These are phyloP conservation scores for Verasper variegatus DNA, from an alignment of 2,113 vertebrate species.

Conservation along the genomic window DNA sequence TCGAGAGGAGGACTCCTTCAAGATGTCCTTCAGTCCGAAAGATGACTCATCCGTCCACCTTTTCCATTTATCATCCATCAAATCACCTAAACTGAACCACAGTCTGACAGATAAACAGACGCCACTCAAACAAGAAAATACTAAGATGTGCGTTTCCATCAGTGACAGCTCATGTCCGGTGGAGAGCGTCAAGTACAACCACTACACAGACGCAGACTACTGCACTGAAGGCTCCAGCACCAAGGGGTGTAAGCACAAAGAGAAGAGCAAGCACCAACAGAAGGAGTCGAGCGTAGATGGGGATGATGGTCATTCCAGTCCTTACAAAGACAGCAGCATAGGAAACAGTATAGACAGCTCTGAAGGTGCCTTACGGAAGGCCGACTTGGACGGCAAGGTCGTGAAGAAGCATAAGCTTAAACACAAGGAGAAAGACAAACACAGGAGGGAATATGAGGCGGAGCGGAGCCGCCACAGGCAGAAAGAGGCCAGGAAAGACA, in stretches of 20 bases:
- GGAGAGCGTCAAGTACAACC: slow-evolving; percentile 89
- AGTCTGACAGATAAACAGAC: slow-evolving; percentile 91
- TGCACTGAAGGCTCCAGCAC: slow-evolving; percentile 92
- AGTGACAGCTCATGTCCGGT: slow-evolving; percentile 86
- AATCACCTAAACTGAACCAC: slow-evolving; percentile 93
- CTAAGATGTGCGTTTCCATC: slow-evolving; percentile 89
- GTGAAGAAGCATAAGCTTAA: slow-evolving; percentile 98
- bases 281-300: slow-evolving; percentile 89
- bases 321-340: slow-evolving; percentile 89
- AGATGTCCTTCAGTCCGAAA: slow-evolving; percentile 95
- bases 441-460: slow-evolving; percentile 89
- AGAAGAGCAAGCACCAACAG: slow-evolving; percentile 95
- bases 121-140: slow-evolving; percentile 94
- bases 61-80: slow-evolving; percentile 92
- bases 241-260: slow-evolving; percentile 95
- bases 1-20: slow-evolving; percentile 93
- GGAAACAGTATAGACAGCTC: slow-evolving; percentile 85
- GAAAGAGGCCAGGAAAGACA: slow-evolving; percentile 88
- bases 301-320: slow-evolving; percentile 87
- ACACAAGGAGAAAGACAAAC: slow-evolving; percentile 97
- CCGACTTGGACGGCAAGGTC: slow-evolving; percentile 92
- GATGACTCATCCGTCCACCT: slow-evolving; percentile 96
- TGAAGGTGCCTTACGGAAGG: slow-evolving; percentile 89
- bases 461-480: slow-evolving; percentile 92
- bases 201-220: slow-evolving; percentile 89